These are phyloP conservation scores for Tiliacea aurago DNA, from an alignment of 2,888 invertebrate species.

Conservation along the genomic window DNA sequence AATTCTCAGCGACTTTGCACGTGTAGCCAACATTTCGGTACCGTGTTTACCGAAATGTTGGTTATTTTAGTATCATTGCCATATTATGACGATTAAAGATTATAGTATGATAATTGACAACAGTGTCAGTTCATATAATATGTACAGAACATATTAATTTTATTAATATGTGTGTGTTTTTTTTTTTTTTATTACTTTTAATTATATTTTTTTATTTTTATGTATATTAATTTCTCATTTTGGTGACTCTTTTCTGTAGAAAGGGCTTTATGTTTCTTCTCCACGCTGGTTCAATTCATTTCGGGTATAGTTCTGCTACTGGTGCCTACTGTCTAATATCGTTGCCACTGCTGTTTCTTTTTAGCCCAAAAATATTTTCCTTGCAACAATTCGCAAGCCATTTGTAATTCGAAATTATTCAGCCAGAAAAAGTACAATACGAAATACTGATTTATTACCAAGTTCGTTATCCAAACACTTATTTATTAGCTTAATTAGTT, in stretches of 20 bases:
- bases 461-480: slow-evolving; percentile 11
- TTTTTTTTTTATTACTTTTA: no score
- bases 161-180: no score
- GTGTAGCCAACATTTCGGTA: not conserved
- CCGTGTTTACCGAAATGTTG: not conserved
- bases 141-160: no score
- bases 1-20: not conserved
- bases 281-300: not conserved
- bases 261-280: not conserved
- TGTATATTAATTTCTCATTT: no score
- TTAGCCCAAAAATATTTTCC: not conserved
- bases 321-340: not conserved
- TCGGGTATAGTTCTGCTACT: not conserved
- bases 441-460: slow-evolving; percentile 40
- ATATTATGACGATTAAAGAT: not conserved
- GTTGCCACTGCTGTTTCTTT: not conserved
- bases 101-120: not conserved
- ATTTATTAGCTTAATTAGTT: slow-evolving; percentile 41
- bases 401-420: slow-evolving; percentile 16
- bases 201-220: no score
- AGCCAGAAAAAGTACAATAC: slow-evolving; percentile 5
- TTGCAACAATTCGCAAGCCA: slow-evolving; percentile 1
- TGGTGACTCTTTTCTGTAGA: not conserved
- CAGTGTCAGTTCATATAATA: not conserved
- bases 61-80: not conserved